These are phyloP conservation scores for Monoplex corrugatus DNA, from an alignment of 2,888 invertebrate genomes.

Conservation along the genomic window DNA sequence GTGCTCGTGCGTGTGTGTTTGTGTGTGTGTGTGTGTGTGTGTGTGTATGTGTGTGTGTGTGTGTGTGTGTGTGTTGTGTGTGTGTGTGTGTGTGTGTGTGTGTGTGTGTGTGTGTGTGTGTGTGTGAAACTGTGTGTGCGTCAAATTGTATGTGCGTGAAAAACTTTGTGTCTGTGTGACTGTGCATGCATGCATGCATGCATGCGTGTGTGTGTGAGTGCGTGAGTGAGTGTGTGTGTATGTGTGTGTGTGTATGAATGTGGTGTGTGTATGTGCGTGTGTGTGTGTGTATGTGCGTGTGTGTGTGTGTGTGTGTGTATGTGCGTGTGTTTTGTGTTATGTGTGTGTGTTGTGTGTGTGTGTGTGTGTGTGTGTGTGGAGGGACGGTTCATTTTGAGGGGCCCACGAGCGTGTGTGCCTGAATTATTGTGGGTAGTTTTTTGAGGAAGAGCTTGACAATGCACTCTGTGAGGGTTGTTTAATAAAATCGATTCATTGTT, in stretches of 20 bases:
- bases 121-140: not conserved
- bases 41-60: not conserved
- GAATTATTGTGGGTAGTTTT: too few species aligned
- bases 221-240: not conserved
- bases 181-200: not conserved
- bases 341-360: not conserved
- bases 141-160: not conserved
- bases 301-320: not conserved
- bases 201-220: not conserved
- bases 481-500: too few species aligned
- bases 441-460: too few species aligned
- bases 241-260: not conserved
- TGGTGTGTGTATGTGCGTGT: not conserved
- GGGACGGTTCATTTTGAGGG: too few species aligned
- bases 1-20: not conserved
- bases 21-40: not conserved
- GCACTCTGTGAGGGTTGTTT: too few species aligned
- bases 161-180: not conserved
- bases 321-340: not conserved
- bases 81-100: constrained; percentile 3
- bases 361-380: not conserved
- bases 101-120: constrained; percentile 11
- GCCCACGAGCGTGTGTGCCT: too few species aligned
- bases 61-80: not conserved
- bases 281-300: not conserved